Evolutionary conservation across 2,113 vertebrate genomes (phyloP).

Genomic region (Suncus etruscus): DNA sequence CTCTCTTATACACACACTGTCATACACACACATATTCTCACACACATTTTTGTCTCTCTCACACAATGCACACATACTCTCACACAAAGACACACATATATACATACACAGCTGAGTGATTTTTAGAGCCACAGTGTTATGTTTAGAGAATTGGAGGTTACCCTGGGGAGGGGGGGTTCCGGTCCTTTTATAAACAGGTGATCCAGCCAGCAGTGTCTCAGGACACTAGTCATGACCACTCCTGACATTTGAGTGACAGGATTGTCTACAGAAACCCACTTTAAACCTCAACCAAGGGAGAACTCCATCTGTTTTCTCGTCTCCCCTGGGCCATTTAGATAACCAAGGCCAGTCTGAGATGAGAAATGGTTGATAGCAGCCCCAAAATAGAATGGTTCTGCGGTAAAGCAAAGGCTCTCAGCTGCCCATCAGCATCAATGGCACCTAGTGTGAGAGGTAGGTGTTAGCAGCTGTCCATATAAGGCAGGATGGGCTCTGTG

Average conservation of each 20-base stretch:
- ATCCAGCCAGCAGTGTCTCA: not conserved
- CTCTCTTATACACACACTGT: too few relatives aligned
- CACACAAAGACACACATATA: too few relatives aligned
- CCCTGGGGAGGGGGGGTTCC: not conserved
- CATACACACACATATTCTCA: too few relatives aligned
- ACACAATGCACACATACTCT: not conserved
- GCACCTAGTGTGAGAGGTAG: slow-evolving; percentile 39
- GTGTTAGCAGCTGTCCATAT: not conserved
- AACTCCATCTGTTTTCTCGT: slow-evolving; percentile 24
- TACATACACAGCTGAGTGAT: too few relatives aligned
- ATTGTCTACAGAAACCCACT: not conserved
- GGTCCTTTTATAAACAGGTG: not conserved
- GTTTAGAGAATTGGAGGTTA: not conserved
- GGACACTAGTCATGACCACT: not conserved
- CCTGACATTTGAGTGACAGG: not conserved
- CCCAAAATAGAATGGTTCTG: slow-evolving; percentile 27
- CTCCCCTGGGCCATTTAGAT: slow-evolving; percentile 66
- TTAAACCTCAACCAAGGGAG: not conserved
- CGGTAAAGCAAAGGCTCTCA: slow-evolving; percentile 32
- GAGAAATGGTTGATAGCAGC: slow-evolving; percentile 53
- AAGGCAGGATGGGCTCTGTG: slow-evolving; percentile 19
- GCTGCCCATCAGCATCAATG: slow-evolving; percentile 36
- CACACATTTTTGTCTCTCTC: not conserved
- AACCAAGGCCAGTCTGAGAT: slow-evolving; percentile 49
- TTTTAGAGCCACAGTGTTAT: not conserved